Base-by-base conservation (phyloP, 1,140 invertebrate genomes). In the Diuraphis noxia region DNA sequence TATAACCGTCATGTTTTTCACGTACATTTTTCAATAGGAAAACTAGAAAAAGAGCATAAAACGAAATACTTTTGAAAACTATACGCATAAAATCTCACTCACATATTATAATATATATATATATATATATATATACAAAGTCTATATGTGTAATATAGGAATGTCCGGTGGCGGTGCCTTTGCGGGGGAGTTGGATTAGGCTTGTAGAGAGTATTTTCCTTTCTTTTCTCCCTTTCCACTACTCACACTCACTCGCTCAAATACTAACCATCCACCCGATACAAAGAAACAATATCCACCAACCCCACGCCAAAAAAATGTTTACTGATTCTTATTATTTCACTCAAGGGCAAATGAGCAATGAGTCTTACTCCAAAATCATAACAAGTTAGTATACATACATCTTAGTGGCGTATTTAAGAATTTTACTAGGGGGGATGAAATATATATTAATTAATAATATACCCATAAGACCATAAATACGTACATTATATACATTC, bases 321-420 rank as follows among this genome's bases (percentile, higher is more conserved):
- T 79, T 34, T 81, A 81, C 36, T 34, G 63, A 43, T 25, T 81
- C 88, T 77, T 90, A 81, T 79, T 90, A 90, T 77, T 77, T 90
- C 30, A 81, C 41, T 40, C 72, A 2, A 21, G n/a, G 72, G 52
- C 36, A 3, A 21, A 87, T 23, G 38, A 36, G 9, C 6, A 21
- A 41, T 4, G 30, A 34, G 7, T 23, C 9, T 19, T 9, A 52
- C 46, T 8, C 34, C 23, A 40, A 38, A 56, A 88, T 38, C 25
- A 63, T 88, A 63, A 85, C 13, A 85, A 63, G 4, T 6, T 63
- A 30, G 38, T 82, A 21, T 21, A 9, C 13, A 85, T 63, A 13
- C 41, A 34, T n/a, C 17, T 41, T 10, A 41, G 41, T 41, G 41
- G 41, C 41, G 41, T 3, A 41, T 41, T 41, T 41, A 41, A 10